These are phyloP conservation scores for Pluvianellus socialis DNA, from an alignment of 2,113 vertebrate genomes.

Conservation along the genomic window DNA sequence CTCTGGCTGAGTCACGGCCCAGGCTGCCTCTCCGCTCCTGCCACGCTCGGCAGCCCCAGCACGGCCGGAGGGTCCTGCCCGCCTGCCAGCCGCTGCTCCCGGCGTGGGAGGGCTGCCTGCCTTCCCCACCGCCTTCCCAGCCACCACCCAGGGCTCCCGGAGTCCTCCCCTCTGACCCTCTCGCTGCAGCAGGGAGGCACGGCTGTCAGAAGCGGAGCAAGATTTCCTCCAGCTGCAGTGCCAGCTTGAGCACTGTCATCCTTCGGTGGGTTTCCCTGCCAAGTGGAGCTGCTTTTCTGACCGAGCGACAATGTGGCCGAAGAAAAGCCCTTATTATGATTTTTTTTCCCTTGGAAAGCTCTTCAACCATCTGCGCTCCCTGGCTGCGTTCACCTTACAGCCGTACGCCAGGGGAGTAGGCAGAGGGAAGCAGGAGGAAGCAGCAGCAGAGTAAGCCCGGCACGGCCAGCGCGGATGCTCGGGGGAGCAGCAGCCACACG, in stretches of 20 bases:
- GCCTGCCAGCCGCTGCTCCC: background rate
- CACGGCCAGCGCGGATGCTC: background rate
- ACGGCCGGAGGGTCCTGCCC: background rate
- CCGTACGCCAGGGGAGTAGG: fast-evolving
- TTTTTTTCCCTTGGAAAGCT: background rate
- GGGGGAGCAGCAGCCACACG: background rate
- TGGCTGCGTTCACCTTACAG: background rate
- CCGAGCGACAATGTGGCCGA: background rate
- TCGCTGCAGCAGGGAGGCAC: background rate
- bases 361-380: fast-evolving
- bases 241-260: fast-evolving
- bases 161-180: background rate
- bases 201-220: background rate
- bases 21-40: background rate
- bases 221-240: background rate
- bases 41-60: background rate
- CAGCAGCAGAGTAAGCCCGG: fast-evolving
- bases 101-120: background rate
- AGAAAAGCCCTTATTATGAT: background rate
- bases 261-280: fast-evolving
- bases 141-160: background rate
- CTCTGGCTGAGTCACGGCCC: background rate
- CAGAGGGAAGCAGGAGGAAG: background rate
- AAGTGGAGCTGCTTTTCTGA: background rate
- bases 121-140: background rate